Evolutionary conservation across 64 coral and sea anemone species (phyloP).

Genomic region (Pocillopora damicornis): DNA sequence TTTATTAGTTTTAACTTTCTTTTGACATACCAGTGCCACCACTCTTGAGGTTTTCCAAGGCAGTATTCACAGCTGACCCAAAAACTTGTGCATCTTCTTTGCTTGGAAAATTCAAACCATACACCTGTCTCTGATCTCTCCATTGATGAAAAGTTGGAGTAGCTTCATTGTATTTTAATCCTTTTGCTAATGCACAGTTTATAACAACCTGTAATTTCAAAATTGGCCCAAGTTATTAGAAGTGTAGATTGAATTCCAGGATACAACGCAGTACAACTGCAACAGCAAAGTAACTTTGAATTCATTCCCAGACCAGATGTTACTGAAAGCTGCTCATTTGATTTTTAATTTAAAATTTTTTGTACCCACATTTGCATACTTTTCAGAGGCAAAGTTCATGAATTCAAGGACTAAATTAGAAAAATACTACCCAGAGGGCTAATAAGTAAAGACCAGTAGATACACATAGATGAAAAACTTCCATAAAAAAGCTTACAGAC

Average conservation of each 20-base stretch:
- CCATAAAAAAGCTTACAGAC: too few relatives aligned
- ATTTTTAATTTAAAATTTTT: too few relatives aligned
- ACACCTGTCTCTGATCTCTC: conserved; percentile 97
- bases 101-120: conserved; percentile 93
- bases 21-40: conserved; percentile 1
- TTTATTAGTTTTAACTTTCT: neutral
- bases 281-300: too few relatives aligned
- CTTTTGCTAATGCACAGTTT: conserved; percentile 90
- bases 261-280: neutral
- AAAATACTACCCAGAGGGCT: too few relatives aligned
- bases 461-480: too few relatives aligned
- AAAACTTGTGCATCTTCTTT: conserved; percentile 86
- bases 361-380: too few relatives aligned
- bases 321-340: too few relatives aligned
- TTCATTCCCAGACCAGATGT: too few relatives aligned
- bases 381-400: too few relatives aligned
- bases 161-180: conserved; percentile 95
- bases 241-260: neutral
- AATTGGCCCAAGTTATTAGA: neutral
- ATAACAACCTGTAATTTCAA: conserved; percentile 71
- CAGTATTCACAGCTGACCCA: conserved; percentile 64
- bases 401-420: too few relatives aligned
- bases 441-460: too few relatives aligned
- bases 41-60: conserved; percentile 72
- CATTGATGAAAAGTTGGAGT: conserved; percentile 99